These are phyloP conservation scores for Gasterosteus nipponicus DNA, from an alignment of 2,113 vertebrate genomes.

Conservation along the genomic window DNA sequence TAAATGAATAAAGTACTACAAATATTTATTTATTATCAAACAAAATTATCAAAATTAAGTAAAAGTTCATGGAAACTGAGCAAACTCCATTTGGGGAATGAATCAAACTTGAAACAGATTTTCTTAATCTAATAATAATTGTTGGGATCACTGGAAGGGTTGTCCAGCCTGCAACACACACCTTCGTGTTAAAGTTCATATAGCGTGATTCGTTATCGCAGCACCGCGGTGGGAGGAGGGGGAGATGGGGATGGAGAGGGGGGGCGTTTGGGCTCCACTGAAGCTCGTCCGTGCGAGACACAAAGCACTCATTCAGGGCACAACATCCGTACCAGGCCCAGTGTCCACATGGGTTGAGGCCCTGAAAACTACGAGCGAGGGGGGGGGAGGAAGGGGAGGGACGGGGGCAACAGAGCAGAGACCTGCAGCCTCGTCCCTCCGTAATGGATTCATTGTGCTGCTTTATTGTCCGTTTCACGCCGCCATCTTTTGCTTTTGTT, in stretches of 20 bases:
- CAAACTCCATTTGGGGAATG: too few species aligned
- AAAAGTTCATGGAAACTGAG: background rate
- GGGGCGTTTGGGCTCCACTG: constrained; percentile 2
- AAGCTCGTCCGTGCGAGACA: constrained; percentile 27
- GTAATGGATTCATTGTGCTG: background rate
- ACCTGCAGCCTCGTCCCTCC: background rate
- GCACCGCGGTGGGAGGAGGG: too few species aligned
- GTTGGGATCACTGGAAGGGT: background rate
- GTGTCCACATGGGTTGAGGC: constrained; percentile 23
- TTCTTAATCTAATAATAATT: background rate
- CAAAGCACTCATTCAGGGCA: constrained; percentile 68
- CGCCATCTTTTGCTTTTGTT: constrained; percentile 19
- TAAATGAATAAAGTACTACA: background rate
- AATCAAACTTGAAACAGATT: background rate
- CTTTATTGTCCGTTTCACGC: constrained; percentile 26
- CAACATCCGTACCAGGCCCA: constrained; percentile 53
- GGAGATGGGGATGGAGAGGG: too few species aligned
- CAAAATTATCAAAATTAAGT: background rate
- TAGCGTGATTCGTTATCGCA: too few species aligned
- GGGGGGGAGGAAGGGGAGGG: background rate
- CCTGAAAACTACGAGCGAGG: constrained; percentile 6
- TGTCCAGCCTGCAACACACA: background rate
- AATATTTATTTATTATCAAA: background rate
- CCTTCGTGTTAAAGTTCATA: background rate
- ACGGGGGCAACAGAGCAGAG: background rate